These are phyloP conservation scores for Hypothenemus hampei DNA, from an alignment of 1,140 invertebrate species.

Conservation along the genomic window DNA sequence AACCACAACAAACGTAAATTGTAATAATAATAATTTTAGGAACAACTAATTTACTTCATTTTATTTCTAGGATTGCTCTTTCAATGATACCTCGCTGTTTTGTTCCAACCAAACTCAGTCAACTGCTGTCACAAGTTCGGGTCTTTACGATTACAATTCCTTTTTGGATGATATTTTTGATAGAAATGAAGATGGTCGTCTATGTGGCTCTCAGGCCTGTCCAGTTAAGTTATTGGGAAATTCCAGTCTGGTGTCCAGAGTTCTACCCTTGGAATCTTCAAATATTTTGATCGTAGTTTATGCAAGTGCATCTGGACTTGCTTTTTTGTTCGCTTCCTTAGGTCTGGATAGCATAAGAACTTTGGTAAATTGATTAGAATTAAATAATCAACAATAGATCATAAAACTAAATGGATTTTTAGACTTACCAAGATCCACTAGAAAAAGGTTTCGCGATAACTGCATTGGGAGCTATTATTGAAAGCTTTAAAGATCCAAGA, in stretches of 20 bases:
- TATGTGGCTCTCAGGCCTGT: conserved; percentile 54
- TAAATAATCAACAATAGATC: neutral
- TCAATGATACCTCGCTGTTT: conserved; percentile 8
- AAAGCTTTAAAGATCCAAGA: conserved; percentile 49
- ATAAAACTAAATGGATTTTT: conserved; percentile 5
- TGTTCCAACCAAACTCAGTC: conserved; percentile 20
- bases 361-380: conserved; percentile 10
- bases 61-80: conserved; percentile 18
- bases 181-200: conserved; percentile 47
- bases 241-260: conserved; percentile 16
- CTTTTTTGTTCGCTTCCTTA: conserved; percentile 50
- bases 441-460: conserved; percentile 46
- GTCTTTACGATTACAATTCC: conserved; percentile 32
- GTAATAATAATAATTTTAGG: neutral
- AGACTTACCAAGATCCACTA: conserved; percentile 44
- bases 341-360: conserved; percentile 49
- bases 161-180: conserved; percentile 47
- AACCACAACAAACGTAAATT: conserved; percentile 20
- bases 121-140: conserved; percentile 9
- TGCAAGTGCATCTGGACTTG: conserved; percentile 51
- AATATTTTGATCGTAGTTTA: conserved; percentile 51
- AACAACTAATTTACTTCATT: neutral
- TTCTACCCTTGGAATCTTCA: conserved; percentile 45
- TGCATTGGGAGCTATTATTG: conserved; percentile 45
- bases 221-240: conserved; percentile 8